Conservation (phyloP, 2,113 vertebrate species). For the Gambusia affinis region DNA sequence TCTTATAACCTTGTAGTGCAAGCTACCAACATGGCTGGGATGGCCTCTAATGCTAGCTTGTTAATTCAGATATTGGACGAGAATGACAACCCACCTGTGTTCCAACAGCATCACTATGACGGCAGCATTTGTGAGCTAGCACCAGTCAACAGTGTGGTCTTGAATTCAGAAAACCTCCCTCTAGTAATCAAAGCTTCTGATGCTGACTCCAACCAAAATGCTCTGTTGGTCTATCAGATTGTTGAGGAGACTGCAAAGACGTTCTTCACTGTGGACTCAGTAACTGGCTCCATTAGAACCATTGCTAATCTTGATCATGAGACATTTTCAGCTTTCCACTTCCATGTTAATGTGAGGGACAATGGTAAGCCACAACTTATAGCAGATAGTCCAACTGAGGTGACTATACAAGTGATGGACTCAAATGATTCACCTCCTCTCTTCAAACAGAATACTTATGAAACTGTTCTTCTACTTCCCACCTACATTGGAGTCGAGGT, state of each 20-base stretch:
- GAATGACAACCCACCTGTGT: constrained; percentile 93
- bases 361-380: constrained; percentile 91
- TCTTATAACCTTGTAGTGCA: constrained; percentile 88
- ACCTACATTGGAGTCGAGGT: constrained; percentile 93
- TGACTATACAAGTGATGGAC: constrained; percentile 91
- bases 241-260: constrained; percentile 93
- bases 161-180: constrained; percentile 83
- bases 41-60: constrained; percentile 89
- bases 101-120: constrained; percentile 86
- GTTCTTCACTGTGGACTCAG: constrained; percentile 94
- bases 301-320: constrained; percentile 94
- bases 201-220: constrained; percentile 93
- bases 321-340: constrained; percentile 87
- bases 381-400: constrained; percentile 91
- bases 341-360: constrained; percentile 94
- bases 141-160: constrained; percentile 89
- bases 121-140: constrained; percentile 94
- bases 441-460: constrained; percentile 90
- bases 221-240: constrained; percentile 93
- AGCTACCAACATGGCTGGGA: constrained; percentile 96
- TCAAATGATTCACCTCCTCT: constrained; percentile 93
- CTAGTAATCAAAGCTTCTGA: constrained; percentile 91
- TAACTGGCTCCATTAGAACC: constrained; percentile 94
- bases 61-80: constrained; percentile 90
- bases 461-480: constrained; percentile 90